Percentiles rank a stretch among this genome's conserved stretches.
These are phyloP conservation scores for Lasioglossum malachurum DNA, from an alignment of 2,888 invertebrate species.

Conservation along the genomic window DNA sequence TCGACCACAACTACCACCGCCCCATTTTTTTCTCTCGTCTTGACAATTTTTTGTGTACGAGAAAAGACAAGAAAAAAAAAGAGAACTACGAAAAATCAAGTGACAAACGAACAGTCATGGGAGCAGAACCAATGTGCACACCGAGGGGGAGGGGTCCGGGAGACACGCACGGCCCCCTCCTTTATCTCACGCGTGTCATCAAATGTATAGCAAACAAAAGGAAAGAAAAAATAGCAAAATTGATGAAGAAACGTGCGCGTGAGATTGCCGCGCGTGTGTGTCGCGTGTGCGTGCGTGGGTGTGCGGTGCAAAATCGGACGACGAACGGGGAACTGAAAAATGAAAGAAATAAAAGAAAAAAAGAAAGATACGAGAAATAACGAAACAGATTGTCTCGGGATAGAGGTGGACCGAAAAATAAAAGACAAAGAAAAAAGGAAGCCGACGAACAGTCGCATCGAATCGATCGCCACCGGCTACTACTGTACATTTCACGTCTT, in stretches of 20 bases:
- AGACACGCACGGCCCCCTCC: slow-evolving; percentile 3
- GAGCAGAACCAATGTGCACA: slow-evolving; percentile 33
- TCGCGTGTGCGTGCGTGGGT: slow-evolving; percentile 73
- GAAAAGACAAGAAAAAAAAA: slow-evolving; percentile 19
- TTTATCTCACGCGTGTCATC: slow-evolving; percentile 8
- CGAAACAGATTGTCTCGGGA: slow-evolving; percentile 14
- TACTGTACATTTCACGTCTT: slow-evolving; percentile 52
- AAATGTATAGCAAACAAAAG: not conserved
- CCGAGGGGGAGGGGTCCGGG: slow-evolving; percentile 34
- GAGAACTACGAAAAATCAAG: slow-evolving; percentile 17
- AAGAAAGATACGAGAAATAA: slow-evolving; percentile 8
- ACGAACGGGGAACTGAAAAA: slow-evolving; percentile 64
- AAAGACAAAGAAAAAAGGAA: slow-evolving; percentile 19
- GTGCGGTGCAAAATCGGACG: slow-evolving; percentile 81
- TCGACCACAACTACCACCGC: not conserved
- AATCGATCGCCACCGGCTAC: slow-evolving; percentile 41
- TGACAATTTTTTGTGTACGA: slow-evolving; percentile 2
- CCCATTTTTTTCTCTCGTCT: not conserved
- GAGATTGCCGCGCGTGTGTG: slow-evolving; percentile 65
- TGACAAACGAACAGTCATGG: slow-evolving; percentile 32
- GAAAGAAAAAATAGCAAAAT: slow-evolving; percentile 2
- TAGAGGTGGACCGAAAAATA: slow-evolving; percentile 39
- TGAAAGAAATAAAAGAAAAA: slow-evolving; percentile 19
- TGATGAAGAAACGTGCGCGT: slow-evolving; percentile 47
- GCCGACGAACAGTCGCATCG: slow-evolving; percentile 34